A percentile compares a stretch with the other conserved stretches of the same genome.
phyloP scores from a whole-genome alignment of 2,113 vertebrate species.

The chimpanzee (Pan troglodytes) region NHGRI_mPanTro3-v2.1_pri NC_072407.2:12380001-12380500 shows the following conservation, averaged over 20 bases:
- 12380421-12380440: conserved; percentile 87
- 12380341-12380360: conserved; percentile 90
- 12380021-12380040: not conserved
- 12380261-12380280: conserved; percentile 82
- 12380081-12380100: not conserved
- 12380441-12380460: conserved; percentile 89
- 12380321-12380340: conserved; percentile 89
- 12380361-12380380: conserved; percentile 92
- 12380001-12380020: not conserved
- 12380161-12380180: not conserved
- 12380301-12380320: conserved; percentile 88
- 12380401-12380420: conserved; percentile 89
- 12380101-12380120: not conserved
- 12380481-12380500: conserved; percentile 91
- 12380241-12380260: conserved; percentile 81
- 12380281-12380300: conserved; percentile 87
- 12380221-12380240: conserved; percentile 57
- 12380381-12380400: conserved; percentile 92
- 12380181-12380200: conserved; percentile 47
- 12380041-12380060: not conserved
- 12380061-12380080: not conserved
- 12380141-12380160: not conserved
- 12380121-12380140: not conserved
- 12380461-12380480: conserved; percentile 93
- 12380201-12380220: not conserved